Conservation (phyloP, 2,888 invertebrate genomes). For the Pomacea canaliculata region DNA sequence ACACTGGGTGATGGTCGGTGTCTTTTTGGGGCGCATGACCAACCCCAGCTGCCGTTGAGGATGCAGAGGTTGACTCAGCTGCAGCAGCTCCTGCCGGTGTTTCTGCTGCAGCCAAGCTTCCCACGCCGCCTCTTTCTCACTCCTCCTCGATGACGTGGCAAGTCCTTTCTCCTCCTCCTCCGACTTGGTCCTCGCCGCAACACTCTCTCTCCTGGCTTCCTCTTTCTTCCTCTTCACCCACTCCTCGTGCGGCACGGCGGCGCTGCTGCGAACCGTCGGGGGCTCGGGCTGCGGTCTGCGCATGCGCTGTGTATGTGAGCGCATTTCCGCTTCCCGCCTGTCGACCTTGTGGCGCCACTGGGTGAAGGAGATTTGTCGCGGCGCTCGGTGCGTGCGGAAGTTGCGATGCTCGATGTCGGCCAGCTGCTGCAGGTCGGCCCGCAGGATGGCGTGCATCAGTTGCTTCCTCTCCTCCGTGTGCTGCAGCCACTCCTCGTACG, state of each 20-base stretch:
- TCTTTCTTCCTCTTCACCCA: conserved; percentile 38
- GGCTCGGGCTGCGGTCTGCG: conserved; percentile 31
- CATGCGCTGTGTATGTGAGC: conserved; percentile 30
- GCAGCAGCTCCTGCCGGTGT: conserved; percentile 27
- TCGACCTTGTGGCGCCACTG: conserved; percentile 42
- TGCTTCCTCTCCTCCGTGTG: conserved; percentile 48
- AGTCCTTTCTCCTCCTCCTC: not conserved
- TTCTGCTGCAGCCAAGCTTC: conserved; percentile 32
- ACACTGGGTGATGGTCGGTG: conserved; percentile 17
- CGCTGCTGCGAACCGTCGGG: conserved; percentile 25
- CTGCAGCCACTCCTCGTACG: conserved; percentile 59
- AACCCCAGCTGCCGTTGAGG: conserved; percentile 6
- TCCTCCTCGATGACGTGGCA: not conserved
- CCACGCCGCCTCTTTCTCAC: conserved; percentile 30
- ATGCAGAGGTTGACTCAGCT: conserved; percentile 13
- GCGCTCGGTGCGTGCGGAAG: conserved; percentile 29
- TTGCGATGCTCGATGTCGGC: conserved; percentile 41
- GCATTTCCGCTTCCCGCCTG: conserved; percentile 39
- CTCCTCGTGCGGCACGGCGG: conserved; percentile 35
- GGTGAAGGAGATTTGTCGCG: conserved; percentile 36
- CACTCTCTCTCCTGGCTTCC: not conserved
- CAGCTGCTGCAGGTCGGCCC: conserved; percentile 43
- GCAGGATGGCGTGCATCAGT: conserved; percentile 48
- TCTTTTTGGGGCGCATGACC: conserved; percentile 16
- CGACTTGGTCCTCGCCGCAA: conserved; percentile 2